Conservation (phyloP, 1,140 invertebrate genomes). For the Papilio dardanus region DNA sequence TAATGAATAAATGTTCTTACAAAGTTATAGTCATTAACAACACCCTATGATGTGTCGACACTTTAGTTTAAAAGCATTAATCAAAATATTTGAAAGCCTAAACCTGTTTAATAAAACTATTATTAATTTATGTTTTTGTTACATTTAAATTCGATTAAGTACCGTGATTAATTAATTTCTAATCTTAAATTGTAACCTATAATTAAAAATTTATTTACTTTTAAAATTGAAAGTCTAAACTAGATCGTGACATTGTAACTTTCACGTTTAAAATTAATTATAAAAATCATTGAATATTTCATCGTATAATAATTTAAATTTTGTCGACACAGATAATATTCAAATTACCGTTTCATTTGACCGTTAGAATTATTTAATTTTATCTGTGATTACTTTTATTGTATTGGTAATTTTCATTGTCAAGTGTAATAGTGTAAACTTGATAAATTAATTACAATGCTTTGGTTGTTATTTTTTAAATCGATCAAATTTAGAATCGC, state of each 20-base stretch:
- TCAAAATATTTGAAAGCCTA: background rate
- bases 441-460: no score
- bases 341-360: background rate
- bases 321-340: background rate
- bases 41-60: no score
- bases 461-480: no score
- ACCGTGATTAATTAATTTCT: no score
- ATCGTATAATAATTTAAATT: background rate
- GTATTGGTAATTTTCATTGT: background rate
- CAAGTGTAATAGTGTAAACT: no score
- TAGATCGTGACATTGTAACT: background rate
- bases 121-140: background rate
- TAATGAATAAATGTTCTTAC: no score
- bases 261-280: slow-evolving; percentile 19
- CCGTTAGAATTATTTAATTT: slow-evolving; percentile 2
- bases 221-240: background rate
- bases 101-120: background rate
- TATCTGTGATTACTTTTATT: background rate
- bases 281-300: background rate
- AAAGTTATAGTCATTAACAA: no score
- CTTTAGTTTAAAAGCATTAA: no score
- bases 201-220: background rate
- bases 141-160: no score
- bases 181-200: no score
- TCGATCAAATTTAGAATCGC: background rate